Conservation (phyloP, 2,888 invertebrate species). For the Leptopilina myrica region DNA sequence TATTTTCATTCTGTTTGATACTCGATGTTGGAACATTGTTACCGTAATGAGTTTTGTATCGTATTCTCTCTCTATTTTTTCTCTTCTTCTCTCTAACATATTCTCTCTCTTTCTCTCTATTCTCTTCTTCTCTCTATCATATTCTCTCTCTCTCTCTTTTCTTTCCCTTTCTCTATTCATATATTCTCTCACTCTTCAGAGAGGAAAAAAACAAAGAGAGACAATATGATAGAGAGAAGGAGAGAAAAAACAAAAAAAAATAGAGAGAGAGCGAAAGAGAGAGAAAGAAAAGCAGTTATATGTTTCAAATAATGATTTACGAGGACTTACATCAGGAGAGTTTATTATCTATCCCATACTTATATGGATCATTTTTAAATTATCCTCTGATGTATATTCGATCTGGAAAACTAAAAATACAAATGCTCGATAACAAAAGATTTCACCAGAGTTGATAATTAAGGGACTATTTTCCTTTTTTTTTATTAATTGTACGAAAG, state of each 20-base stretch:
- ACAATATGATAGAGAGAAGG: no score
- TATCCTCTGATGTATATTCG: neutral
- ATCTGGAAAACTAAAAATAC: no score
- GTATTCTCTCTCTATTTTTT: neutral
- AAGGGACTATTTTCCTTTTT: no score
- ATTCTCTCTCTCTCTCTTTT: no score
- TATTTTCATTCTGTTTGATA: conserved; percentile 12
- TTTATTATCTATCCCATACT: conserved; percentile 13
- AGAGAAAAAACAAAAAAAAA: neutral
- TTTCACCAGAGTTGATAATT: no score
- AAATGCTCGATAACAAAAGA: no score
- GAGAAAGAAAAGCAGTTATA: neutral
- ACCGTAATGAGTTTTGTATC: conserved; percentile 9
- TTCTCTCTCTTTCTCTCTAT: neutral
- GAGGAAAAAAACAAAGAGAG: no score
- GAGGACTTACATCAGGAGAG: conserved; percentile 2
- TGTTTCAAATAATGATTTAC: conserved; percentile 14
- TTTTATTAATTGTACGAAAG: no score
- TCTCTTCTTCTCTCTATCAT: no score
- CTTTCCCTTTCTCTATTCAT: no score
- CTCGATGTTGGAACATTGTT: conserved; percentile 6
- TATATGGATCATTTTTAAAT: conserved; percentile 18
- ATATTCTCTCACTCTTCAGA: neutral
- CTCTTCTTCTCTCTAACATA: no score
- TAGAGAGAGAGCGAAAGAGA: no score